These are phyloP conservation scores for Nasonovia ribisnigri DNA, from an alignment of 2,888 invertebrate genomes.

Conservation along the genomic window DNA sequence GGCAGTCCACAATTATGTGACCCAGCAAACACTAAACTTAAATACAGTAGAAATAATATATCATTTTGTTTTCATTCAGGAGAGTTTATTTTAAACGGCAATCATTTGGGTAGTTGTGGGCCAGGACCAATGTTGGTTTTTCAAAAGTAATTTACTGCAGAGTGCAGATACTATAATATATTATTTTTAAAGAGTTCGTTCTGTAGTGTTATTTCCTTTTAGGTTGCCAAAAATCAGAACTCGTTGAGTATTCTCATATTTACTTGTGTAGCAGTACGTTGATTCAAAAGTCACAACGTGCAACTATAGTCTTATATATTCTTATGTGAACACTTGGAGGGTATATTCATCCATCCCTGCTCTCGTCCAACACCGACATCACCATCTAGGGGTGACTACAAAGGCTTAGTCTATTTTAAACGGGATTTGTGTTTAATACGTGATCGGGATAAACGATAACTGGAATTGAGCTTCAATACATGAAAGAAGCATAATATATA, in stretches of 20 bases:
- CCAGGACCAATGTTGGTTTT: neutral
- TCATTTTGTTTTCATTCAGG: neutral
- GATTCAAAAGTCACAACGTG: neutral
- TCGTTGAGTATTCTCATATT: neutral
- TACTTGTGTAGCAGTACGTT: neutral
- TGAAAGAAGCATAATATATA: neutral
- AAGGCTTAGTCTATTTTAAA: conserved; percentile 48
- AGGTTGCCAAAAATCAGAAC: neutral
- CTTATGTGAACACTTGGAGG: neutral
- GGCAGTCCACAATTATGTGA: neutral
- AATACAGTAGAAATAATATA: neutral
- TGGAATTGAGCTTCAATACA: neutral
- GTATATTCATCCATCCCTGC: no score
- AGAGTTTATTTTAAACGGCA: neutral
- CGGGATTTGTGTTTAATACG: conserved; percentile 37
- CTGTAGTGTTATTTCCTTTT: neutral
- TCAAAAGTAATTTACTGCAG: neutral
- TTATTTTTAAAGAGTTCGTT: neutral
- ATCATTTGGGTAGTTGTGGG: neutral
- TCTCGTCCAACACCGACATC: neutral
- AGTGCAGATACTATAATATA: neutral
- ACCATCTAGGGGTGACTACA: neutral
- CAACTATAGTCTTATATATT: neutral
- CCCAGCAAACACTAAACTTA: neutral
- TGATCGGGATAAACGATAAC: conserved; percentile 57